Conservation (phyloP, 2,888 invertebrate genomes). For the Rotaria socialis region DNA sequence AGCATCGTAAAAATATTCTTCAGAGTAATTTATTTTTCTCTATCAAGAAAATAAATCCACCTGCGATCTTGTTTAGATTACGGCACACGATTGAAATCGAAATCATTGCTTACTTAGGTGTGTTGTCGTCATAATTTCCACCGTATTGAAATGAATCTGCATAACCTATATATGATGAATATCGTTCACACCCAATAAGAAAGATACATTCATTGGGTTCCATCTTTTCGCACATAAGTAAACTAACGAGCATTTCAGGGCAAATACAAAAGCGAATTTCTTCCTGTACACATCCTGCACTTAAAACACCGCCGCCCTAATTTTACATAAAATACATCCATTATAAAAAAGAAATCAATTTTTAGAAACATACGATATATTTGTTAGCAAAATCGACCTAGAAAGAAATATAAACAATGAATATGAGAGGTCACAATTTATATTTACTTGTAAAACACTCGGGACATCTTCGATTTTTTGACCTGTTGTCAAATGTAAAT, state of each 20-base stretch:
- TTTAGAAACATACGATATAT: conserved; percentile 51
- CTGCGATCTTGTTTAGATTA: too few species aligned
- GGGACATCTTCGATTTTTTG: conserved; percentile 82
- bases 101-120: neutral
- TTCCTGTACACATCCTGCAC: conserved; percentile 82
- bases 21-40: too few species aligned
- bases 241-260: conserved; percentile 77
- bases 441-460: conserved; percentile 67
- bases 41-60: too few species aligned
- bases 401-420: conserved; percentile 43
- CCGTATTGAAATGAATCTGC: neutral
- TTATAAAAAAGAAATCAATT: neutral
- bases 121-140: neutral
- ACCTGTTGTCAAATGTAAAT: conserved; percentile 69
- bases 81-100: too few species aligned
- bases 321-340: neutral
- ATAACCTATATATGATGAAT: conserved; percentile 9
- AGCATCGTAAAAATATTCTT: too few species aligned
- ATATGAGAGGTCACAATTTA: neutral
- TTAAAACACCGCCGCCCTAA: conserved; percentile 77
- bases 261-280: conserved; percentile 86
- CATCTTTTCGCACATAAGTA: conserved; percentile 75
- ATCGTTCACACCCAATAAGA: conserved; percentile 59
- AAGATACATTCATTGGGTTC: conserved; percentile 73
- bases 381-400: conserved; percentile 92